A percentile compares a stretch with the other conserved stretches of the same genome.
Evolutionary conservation across 1,140 invertebrate genomes (phyloP).

Genomic region (Drosophila serrata): DNA sequence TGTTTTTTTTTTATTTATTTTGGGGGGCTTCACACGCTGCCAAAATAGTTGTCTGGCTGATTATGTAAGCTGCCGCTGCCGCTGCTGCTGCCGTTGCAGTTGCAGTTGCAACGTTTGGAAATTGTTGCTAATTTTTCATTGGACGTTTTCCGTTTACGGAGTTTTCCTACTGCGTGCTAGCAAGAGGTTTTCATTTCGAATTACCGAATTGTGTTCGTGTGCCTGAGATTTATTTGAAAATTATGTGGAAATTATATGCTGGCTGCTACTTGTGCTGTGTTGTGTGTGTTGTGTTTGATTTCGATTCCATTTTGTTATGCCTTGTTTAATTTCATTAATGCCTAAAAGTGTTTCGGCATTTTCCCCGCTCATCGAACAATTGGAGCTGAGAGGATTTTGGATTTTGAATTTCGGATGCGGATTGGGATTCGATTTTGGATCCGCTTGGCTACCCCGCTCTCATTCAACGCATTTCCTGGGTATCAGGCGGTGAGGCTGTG

Average conservation of each 20-base stretch:
- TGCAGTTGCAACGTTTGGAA: constrained; percentile 49
- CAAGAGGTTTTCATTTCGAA: constrained; percentile 43
- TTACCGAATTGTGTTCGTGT: constrained; percentile 69
- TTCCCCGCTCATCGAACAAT: constrained; percentile 35
- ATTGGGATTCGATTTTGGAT: constrained; percentile 10
- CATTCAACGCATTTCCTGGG: constrained; percentile 40
- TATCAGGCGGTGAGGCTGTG: not conserved
- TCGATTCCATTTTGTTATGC: constrained; percentile 64
- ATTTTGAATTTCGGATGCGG: not conserved
- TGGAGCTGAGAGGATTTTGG: constrained; percentile 32
- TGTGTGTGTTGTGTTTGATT: constrained; percentile 37
- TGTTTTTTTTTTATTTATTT: not conserved
- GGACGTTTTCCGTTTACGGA: constrained; percentile 52
- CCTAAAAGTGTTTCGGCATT: constrained; percentile 19
- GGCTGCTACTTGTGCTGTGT: not conserved
- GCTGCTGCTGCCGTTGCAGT: constrained; percentile 6
- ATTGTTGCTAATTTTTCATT: constrained; percentile 64
- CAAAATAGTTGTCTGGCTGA: constrained; percentile 55
- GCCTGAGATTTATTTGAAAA: constrained; percentile 58
- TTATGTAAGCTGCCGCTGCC: constrained; percentile 54
- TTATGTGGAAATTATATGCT: constrained; percentile 61
- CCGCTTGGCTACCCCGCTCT: constrained; percentile 13
- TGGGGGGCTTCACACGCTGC: constrained; percentile 42
- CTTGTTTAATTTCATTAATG: constrained; percentile 72
- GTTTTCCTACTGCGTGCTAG: constrained; percentile 51